Evolutionary conservation across 1,140 invertebrate species (phyloP).

Genomic region (Trachelipus rathkii): DNA sequence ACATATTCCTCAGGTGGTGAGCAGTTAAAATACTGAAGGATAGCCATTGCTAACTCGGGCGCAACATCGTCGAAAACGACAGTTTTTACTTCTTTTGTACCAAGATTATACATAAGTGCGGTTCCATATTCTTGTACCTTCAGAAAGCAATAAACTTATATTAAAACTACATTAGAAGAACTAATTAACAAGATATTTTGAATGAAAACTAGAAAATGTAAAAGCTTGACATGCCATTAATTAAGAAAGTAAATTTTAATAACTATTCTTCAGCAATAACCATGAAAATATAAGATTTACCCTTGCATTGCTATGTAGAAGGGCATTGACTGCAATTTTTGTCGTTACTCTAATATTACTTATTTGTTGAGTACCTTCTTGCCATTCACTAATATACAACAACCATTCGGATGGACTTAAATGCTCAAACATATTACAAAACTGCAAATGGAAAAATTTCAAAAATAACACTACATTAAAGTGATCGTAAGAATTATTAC

Average conservation of each 20-base stretch:
- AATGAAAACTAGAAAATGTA: no score
- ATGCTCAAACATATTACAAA: constrained; percentile 87
- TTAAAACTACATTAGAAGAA: constrained; percentile 50
- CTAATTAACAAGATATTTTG: background rate
- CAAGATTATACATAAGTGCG: constrained; percentile 83
- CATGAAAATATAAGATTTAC: constrained; percentile 18
- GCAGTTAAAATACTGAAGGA: constrained; percentile 78
- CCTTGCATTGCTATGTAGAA: constrained; percentile 36
- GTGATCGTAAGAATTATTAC: no score
- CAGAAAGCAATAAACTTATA: constrained; percentile 52
- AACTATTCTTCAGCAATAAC: no score
- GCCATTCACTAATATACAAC: constrained; percentile 88
- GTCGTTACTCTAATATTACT: constrained; percentile 87
- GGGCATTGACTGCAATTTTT: constrained; percentile 79
- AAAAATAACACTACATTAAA: no score
- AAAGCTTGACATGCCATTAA: no score
- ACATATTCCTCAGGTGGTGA: constrained; percentile 74
- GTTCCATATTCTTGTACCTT: constrained; percentile 71
- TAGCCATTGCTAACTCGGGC: constrained; percentile 85
- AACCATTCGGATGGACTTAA: constrained; percentile 85
- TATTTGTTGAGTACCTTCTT: constrained; percentile 62
- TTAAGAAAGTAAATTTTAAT: no score
- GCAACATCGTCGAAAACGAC: constrained; percentile 93
- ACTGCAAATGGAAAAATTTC: constrained; percentile 53
- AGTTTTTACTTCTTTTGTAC: constrained; percentile 91